These are phyloP conservation scores for Malacoraja senta DNA, from an alignment of 2,797 vertebrate genomes.

Conservation along the genomic window DNA sequence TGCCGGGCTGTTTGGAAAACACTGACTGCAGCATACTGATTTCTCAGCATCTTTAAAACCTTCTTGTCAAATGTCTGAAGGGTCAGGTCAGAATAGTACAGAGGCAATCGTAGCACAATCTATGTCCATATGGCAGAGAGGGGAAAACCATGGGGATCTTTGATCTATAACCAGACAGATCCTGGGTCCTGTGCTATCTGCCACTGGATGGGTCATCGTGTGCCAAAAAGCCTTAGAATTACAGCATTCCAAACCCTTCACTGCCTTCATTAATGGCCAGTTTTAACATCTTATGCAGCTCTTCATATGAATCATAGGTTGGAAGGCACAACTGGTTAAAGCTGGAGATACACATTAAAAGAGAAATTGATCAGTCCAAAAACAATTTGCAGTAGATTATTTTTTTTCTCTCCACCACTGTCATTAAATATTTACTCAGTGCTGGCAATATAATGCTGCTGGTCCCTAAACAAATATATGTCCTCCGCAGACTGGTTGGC, in stretches of 20 bases:
- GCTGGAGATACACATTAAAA: slow-evolving; percentile 54
- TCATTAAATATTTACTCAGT: neutral
- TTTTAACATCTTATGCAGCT: slow-evolving; percentile 96
- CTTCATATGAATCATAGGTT: slow-evolving; percentile 95
- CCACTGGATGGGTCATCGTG: neutral
- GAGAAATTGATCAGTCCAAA: neutral
- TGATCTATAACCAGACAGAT: neutral
- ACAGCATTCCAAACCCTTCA: slow-evolving; percentile 97
- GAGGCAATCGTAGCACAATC: neutral
- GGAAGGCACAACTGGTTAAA: slow-evolving; percentile 99
- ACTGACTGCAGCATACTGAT: neutral
- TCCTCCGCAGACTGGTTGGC: no score
- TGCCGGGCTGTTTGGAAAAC: neutral
- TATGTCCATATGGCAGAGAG: neutral
- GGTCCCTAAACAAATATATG: no score
- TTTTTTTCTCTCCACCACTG: neutral
- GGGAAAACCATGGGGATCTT: neutral
- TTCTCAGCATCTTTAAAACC: neutral
- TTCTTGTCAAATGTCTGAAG: neutral
- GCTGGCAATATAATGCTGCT: neutral
- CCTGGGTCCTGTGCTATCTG: neutral
- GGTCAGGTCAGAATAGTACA: neutral
- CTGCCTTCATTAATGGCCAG: slow-evolving; percentile 98
- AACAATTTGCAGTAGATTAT: neutral
- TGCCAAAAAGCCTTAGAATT: slow-evolving; percentile 47